Base-by-base conservation (phyloP, 2,797 vertebrate genomes). In the Siniperca undulata region DNA sequence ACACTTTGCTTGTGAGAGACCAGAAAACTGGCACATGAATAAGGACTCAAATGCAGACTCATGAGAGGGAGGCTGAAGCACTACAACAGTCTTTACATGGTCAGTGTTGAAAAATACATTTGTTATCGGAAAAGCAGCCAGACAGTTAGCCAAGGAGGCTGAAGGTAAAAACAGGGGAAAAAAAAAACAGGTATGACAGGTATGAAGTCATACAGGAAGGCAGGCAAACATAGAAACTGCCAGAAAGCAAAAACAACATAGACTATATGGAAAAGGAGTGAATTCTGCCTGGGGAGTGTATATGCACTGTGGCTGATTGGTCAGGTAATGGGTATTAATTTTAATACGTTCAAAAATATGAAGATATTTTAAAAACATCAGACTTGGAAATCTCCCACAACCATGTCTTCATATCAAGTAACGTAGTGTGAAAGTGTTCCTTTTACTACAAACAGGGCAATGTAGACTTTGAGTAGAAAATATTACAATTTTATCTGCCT, bases 121-220 rank as follows among this genome's bases (percentile, higher is more conserved):
- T 38, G 24, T 34, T 46, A 70, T 42, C 24, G 9, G 64, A 62
- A 56, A 83, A 48, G 13, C 19, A 52, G 52, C 9, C 58, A 65
- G 3, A 40, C 7, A 56, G 55, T 55, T 12, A 16, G 22, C 50
- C 4, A 55, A 44, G 20, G 60, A 58, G 40, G 34, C 53, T 13
- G 8, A 58, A 22, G 22, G 65, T 22, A 52, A n/a, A 52, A n/a
- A 19, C 3, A 5, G 5, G 10, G 30, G 12, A 20, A 65, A 9
- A 16, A 16, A n/a, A 65, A 65, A 68, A 13, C 6, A 62, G 22
- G 48, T 11, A 40, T 30, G 36, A 13, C 6, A 62, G 22, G 48
- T 11, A 40, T 30, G 36, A 50, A 11, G 48, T 59, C 72, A 48
- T 30, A 17, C 67, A 76, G 55, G 46, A 53, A 55, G 53, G 7